These are phyloP conservation scores for Aldabrachelys gigantea DNA, from an alignment of 2,113 vertebrate genomes.

Conservation along the genomic window DNA sequence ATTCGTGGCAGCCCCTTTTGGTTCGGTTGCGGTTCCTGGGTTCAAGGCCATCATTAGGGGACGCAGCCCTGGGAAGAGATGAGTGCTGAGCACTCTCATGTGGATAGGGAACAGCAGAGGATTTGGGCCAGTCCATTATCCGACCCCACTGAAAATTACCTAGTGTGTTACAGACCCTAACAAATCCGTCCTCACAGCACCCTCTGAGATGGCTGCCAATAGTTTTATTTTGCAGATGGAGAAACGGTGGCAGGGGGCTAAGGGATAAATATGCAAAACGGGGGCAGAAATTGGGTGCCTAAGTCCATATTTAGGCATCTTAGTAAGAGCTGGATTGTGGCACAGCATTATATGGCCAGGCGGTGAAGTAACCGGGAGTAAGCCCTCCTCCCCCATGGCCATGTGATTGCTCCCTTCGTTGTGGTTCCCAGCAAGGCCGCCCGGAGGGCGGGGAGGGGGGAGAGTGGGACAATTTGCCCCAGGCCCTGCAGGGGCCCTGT, in stretches of 20 bases:
- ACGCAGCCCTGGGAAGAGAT: background rate
- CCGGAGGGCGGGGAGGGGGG: too few species aligned
- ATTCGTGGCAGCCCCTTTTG: background rate
- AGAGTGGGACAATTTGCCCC: too few species aligned
- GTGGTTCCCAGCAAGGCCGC: background rate
- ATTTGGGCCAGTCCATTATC: background rate
- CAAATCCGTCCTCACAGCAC: background rate
- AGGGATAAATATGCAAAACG: background rate
- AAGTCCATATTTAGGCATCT: background rate
- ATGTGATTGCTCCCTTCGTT: background rate
- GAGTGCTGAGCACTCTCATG: background rate
- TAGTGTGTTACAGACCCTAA: background rate
- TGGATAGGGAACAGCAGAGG: background rate
- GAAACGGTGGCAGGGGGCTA: background rate
- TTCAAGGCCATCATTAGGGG: background rate
- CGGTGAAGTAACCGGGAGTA: accelerated
- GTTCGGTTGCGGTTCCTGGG: background rate
- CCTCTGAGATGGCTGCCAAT: accelerated
- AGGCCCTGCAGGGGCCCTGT: too few species aligned
- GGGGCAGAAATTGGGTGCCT: background rate
- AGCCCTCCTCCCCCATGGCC: background rate
- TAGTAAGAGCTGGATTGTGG: background rate
- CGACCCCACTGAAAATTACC: background rate
- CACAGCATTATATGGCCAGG: background rate
- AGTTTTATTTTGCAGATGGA: background rate